Evolutionary conservation across 2,113 vertebrate species (phyloP).

Genomic region (human (Homo sapiens)): GRCh38 chr7:14334501-14335000

Average conservation of each 20-base stretch:
- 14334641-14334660: constrained; percentile 52
- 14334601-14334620: not conserved
- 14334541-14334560: not conserved
- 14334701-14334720: constrained; percentile 62
- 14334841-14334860: not conserved
- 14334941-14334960: not conserved
- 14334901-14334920: not conserved
- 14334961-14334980: not conserved
- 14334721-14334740: constrained; percentile 73
- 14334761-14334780: constrained; percentile 65
- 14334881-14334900: not conserved
- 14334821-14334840: not conserved
- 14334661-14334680: constrained; percentile 72
- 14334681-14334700: constrained; percentile 72
- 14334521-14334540: not conserved
- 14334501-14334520: not conserved
- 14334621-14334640: constrained; percentile 60
- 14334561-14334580: not conserved
- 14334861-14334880: not conserved
- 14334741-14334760: constrained; percentile 68
- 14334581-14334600: not conserved
- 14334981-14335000: not conserved
- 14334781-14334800: constrained; percentile 13
- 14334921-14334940: constrained; percentile 7
- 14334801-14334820: constrained; percentile 45